Conservation (phyloP, 2,888 invertebrate species). For the Sycophila texana region DNA sequence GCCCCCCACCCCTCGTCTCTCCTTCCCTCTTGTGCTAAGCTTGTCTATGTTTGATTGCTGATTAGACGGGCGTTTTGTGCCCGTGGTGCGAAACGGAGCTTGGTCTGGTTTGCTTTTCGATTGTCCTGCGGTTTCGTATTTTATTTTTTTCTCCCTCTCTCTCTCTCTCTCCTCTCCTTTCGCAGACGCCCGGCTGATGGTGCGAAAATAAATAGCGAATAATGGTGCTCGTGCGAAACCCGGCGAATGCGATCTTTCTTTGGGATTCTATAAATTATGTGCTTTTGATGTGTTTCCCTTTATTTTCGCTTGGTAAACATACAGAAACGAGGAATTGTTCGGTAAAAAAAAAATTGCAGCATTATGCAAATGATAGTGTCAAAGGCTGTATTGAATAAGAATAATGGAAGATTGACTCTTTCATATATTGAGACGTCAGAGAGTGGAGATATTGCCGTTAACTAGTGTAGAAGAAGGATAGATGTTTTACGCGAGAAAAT, state of each 20-base stretch:
- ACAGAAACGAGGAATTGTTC: not conserved
- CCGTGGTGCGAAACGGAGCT: constrained; percentile 54
- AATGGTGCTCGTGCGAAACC: constrained; percentile 41
- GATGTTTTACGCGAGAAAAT: no score
- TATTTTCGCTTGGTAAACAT: not conserved
- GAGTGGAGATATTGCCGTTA: no score
- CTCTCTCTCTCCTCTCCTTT: not conserved
- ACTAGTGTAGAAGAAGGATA: no score
- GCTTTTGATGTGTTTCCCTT: constrained; percentile 14
- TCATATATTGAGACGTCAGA: no score
- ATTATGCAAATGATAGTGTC: no score
- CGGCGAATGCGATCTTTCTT: constrained; percentile 22
- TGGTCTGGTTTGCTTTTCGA: constrained; percentile 39
- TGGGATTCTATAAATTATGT: constrained; percentile 26
- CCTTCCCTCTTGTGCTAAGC: constrained; percentile 24
- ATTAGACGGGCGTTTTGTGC: constrained; percentile 51
- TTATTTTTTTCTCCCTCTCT: constrained; percentile 16
- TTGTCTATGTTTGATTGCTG: constrained; percentile 57
- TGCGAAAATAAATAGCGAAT: constrained; percentile 47
- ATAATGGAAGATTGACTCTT: no score
- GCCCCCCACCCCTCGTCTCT: constrained; percentile 16
- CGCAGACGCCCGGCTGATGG: constrained; percentile 27
- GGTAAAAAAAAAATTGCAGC: no score
- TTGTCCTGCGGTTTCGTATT: constrained; percentile 38
- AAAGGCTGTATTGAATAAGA: no score